Percentiles rank a stretch among this genome's conserved stretches.
Conservation (phyloP, 2,113 vertebrate species). For the Microcebus griseorufus region DNA sequence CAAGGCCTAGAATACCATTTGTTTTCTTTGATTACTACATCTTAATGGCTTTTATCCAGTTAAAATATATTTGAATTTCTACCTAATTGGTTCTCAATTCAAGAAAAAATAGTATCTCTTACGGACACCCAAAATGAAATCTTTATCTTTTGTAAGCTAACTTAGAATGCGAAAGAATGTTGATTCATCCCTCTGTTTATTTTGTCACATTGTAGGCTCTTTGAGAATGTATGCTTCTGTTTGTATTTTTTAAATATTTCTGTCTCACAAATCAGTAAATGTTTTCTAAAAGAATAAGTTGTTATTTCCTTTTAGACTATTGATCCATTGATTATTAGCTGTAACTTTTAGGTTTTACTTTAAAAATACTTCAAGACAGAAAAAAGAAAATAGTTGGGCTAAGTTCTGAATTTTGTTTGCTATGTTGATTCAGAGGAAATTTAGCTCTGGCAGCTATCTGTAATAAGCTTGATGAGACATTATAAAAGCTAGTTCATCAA, state of each 20-base stretch:
- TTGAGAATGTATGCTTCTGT: background rate
- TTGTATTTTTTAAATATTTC: conserved; percentile 1
- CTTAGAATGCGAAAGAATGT: background rate
- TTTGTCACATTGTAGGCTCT: background rate
- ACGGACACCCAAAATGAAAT: background rate
- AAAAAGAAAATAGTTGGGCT: background rate
- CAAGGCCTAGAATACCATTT: background rate
- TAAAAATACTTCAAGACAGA: background rate
- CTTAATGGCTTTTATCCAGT: background rate
- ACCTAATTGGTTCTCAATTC: conserved; percentile 25
- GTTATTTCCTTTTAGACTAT: background rate
- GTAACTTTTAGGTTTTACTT: background rate
- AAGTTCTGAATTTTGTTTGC: conserved; percentile 14
- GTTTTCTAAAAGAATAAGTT: background rate
- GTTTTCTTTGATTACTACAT: conserved; percentile 19
- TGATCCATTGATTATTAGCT: background rate
- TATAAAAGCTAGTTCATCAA: background rate
- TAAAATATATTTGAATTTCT: conserved; percentile 55
- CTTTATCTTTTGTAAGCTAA: background rate
- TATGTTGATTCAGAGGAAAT: background rate
- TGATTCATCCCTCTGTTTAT: background rate
- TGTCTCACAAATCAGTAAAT: background rate
- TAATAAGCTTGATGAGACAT: background rate
- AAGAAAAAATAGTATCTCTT: background rate
- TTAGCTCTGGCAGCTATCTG: background rate